Evolutionary conservation across 2,113 vertebrate genomes (phyloP).

Genomic region (Dromas ardeola): DNA sequence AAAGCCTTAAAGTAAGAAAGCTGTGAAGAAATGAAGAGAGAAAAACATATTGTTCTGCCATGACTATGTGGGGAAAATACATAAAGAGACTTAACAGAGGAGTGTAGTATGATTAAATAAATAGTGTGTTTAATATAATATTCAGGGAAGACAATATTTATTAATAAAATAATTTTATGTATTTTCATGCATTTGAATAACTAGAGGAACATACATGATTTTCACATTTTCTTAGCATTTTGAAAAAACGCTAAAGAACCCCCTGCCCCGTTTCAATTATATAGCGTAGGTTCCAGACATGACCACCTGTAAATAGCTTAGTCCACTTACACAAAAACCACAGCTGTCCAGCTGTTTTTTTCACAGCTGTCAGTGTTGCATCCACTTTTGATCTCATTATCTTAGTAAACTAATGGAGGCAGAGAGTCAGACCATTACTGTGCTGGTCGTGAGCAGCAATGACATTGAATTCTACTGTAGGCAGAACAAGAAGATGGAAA

Average conservation of each 20-base stretch:
- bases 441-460: neutral
- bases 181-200: neutral
- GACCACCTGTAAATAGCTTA: neutral
- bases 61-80: neutral
- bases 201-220: neutral
- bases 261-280: rapidly evolving
- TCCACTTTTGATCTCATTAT: neutral
- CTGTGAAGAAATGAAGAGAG: neutral
- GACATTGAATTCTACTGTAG: neutral
- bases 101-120: neutral
- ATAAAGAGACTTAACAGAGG: neutral
- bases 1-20: neutral
- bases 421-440: neutral
- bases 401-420: neutral
- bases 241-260: neutral
- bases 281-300: rapidly evolving
- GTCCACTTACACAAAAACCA: neutral
- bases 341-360: neutral
- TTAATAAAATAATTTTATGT: neutral
- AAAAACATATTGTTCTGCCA: neutral
- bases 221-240: neutral
- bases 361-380: neutral
- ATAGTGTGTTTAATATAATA: neutral
- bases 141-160: neutral
- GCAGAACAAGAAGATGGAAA: neutral